Base-by-base conservation (phyloP, 2,113 vertebrate genomes). In the Dunckerocampus dactyliophorus region DNA sequence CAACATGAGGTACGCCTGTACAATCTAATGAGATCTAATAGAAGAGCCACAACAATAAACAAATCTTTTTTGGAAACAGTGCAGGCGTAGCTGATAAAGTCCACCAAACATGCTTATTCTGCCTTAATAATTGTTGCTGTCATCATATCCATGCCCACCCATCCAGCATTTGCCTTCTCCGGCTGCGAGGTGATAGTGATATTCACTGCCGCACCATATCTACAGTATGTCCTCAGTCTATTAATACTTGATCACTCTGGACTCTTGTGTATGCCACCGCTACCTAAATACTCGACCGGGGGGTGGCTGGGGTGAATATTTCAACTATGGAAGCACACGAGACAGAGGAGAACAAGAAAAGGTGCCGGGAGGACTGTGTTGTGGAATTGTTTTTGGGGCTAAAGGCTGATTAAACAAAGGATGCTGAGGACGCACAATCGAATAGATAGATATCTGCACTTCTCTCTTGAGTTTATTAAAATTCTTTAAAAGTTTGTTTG, bases 401-500 rank as follows among this genome's bases (percentile, higher is more conserved):
- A 31, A 64, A 15, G 53, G 17, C 49, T 28, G 61, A 67, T 54
- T 22, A 76, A 52, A 60, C 2, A 31, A 28, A 69, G 52, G 69
- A 55, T 56, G 49, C 56, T 55, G 58, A 75, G 71, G 56, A 59
- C 53, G 72, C 47, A 57, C 24, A 65, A 47, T 16, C 58, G 49
- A 55, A 72, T 3, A 59, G 47, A 63, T 49, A 52, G 7, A 34
- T 34, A 28, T 28, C 24, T 28, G 24, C 24, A 5, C 31, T 34
- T 34, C 4, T 34, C 24, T 28, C 24, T 28, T 28, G 24, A 28
- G 24, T 28, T 28, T n/a, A n/a, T n/a, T n/a, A n/a, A n/a, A n/a
- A n/a, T 28, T 28, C 24, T 28, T 28, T 28, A 3, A 28, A 28
- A 28, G 24, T 28, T 28, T 28, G 24, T 28, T 28, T 28, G 24